A percentile compares a stretch with the other conserved stretches of the same genome.
phyloP scores from a whole-genome alignment of 2,797 vertebrate species.

The Pantherophis vulpinus region DNA sequence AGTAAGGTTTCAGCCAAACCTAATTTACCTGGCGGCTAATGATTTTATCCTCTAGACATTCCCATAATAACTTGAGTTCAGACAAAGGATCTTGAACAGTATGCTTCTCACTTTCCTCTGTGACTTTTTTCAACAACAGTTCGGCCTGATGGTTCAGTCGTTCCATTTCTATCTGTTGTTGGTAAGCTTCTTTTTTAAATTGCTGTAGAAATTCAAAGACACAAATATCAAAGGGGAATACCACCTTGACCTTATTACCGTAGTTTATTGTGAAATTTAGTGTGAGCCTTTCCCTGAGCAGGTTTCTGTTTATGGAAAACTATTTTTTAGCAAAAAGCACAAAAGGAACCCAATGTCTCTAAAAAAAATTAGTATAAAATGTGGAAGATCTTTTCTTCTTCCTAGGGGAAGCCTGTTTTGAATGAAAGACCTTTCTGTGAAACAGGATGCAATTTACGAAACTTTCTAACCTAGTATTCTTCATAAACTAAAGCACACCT shows the following conservation, averaged over 20 bases:
- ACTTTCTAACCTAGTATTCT: neutral
- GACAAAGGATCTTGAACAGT: slow-evolving; percentile 90
- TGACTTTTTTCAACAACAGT: slow-evolving; percentile 90
- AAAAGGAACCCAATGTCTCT: neutral
- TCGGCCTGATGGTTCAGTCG: slow-evolving; percentile 92
- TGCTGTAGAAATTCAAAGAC: slow-evolving; percentile 71
- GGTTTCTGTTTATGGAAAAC: too few species aligned
- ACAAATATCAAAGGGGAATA: slow-evolving; percentile 1
- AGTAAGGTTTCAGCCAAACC: neutral
- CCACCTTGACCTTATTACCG: neutral
- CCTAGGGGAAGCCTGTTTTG: neutral
- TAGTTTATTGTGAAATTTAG: neutral
- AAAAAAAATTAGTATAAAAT: neutral
- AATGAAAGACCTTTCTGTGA: neutral
- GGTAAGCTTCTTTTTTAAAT: slow-evolving; percentile 94
- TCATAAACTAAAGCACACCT: neutral
- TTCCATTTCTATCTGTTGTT: slow-evolving; percentile 99
- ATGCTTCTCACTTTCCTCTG: slow-evolving; percentile 83
- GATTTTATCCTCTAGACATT: slow-evolving; percentile 89
- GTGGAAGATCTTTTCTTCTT: neutral
- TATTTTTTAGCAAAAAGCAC: neutral
- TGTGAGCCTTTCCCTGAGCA: neutral
- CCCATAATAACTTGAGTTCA: slow-evolving; percentile 91
- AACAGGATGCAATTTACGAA: neutral
- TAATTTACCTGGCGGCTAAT: slow-evolving; percentile 88